These are phyloP conservation scores for Megaustenia siamemsis DNA, from an alignment of 2,888 invertebrate genomes.

Conservation along the genomic window DNA sequence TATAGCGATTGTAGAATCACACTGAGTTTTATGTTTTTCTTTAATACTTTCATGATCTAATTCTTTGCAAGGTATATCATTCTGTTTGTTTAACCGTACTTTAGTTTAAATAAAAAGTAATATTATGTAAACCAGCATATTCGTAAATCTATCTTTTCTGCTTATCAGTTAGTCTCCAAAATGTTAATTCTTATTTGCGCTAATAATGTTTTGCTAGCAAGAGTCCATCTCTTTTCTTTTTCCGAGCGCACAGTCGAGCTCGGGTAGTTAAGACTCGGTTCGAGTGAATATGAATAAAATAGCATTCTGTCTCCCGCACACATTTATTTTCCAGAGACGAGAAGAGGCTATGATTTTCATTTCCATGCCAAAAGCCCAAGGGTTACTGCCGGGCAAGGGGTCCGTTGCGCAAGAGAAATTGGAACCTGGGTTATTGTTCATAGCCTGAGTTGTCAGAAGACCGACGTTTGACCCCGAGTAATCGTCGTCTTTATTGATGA, in stretches of 20 bases:
- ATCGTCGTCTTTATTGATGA: slow-evolving; percentile 38
- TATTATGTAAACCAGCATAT: too few species aligned
- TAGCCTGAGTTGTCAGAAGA: slow-evolving; percentile 9
- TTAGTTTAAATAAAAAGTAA: too few species aligned
- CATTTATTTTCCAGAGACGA: slow-evolving; percentile 21
- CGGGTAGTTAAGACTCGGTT: background rate
- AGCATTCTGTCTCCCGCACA: background rate
- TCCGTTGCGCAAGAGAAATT: slow-evolving; percentile 48
- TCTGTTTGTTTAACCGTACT: too few species aligned
- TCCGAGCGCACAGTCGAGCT: background rate
- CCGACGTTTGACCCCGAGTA: slow-evolving; percentile 41
- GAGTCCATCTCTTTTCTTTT: background rate
- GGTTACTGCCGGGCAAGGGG: slow-evolving; percentile 11
- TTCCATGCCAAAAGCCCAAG: slow-evolving; percentile 35
- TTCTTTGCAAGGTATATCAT: too few species aligned
- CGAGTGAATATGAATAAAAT: background rate
- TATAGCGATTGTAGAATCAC: too few species aligned
- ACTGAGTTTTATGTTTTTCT: too few species aligned
- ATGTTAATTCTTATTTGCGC: too few species aligned
- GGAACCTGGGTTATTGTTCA: slow-evolving; percentile 41
- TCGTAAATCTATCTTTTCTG: too few species aligned
- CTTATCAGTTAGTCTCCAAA: too few species aligned
- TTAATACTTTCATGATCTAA: too few species aligned
- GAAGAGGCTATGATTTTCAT: slow-evolving; percentile 14
- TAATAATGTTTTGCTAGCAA: too few species aligned